Base-by-base conservation (phyloP, 2,113 vertebrate genomes). In the Phyllostomus discolor region DNA sequence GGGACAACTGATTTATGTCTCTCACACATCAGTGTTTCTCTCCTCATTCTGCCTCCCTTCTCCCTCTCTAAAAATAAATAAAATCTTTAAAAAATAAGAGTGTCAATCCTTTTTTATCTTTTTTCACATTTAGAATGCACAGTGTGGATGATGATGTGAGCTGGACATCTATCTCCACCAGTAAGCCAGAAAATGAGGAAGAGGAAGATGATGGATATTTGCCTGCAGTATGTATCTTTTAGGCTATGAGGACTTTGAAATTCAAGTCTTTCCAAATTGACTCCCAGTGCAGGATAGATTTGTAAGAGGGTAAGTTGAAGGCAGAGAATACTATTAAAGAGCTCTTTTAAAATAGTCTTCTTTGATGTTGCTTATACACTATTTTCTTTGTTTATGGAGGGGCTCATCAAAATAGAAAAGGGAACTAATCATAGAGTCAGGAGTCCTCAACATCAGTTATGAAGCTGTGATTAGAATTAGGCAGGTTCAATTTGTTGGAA, bases 91-190 rank as follows among this genome's bases (percentile, higher is more conserved):
- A 57, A 57, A 57, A 57, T 28, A 43, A 91, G n/a, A 88, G 86
- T 69, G 85, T 50, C 22, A 59, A 59, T 92, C 35, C 28, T 86
- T 78, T 79, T 26, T 84, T 7, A 59, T 50, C 22, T 38, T 46
- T 28, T 93, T 22, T 89, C 66, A 20, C 41, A 19, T 19, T 26
- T 97, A 99, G 99, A 94, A 99, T 99, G 97, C 99, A 99, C 57
- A 99, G 99, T 92, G 99, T 99, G 72, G 99, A 99, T 70, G 99
- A 99, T 88, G 99, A 99, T 33, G 98, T 99, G 59, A 98, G 99
- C 95, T 99, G 99, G 99, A 99, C 94, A 50, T 99, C 99, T 90
- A 98, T 99, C n/a, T 97, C 98, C 0, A 98, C 98, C 0, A 97
- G 97, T 6, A 95, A 82, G 10, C 97, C 97, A 15, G 99, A 99